phyloP scores from a whole-genome alignment of 1,140 invertebrate genomes.

The Macrocentrus cingulum region DNA sequence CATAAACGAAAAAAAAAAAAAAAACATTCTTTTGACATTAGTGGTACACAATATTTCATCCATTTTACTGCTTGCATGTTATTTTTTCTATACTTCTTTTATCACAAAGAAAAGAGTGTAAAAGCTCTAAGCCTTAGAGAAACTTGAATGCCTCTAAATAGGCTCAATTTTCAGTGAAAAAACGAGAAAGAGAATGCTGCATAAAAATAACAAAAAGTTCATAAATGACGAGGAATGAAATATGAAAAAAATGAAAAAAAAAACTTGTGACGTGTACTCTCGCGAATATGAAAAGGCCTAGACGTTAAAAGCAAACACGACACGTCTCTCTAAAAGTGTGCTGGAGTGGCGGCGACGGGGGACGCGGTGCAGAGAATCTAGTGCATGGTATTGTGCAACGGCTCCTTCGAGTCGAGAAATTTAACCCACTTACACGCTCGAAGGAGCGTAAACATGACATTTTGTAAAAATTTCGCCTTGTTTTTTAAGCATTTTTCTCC shows the following conservation, averaged over 20 bases:
- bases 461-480: slow-evolving; percentile 21
- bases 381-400: slow-evolving; percentile 20
- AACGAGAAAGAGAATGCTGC: too few relatives aligned
- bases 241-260: slow-evolving; percentile 9
- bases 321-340: slow-evolving; percentile 12
- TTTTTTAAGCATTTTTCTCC: background rate
- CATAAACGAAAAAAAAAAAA: too few relatives aligned
- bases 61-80: too few relatives aligned
- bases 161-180: too few relatives aligned
- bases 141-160: too few relatives aligned
- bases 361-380: slow-evolving; percentile 13
- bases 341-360: background rate
- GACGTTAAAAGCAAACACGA: slow-evolving; percentile 20
- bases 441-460: slow-evolving; percentile 24
- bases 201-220: background rate
- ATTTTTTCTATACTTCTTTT: background rate
- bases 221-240: background rate
- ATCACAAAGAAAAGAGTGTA: background rate
- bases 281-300: slow-evolving; percentile 23
- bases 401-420: slow-evolving; percentile 21
- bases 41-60: too few relatives aligned
- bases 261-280: slow-evolving; percentile 15
- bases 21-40: too few relatives aligned
- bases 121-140: background rate
- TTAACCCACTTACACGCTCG: slow-evolving; percentile 25